These are phyloP conservation scores for Chascanopsetta lugubris DNA, from an alignment of 2,113 vertebrate species.

Conservation along the genomic window DNA sequence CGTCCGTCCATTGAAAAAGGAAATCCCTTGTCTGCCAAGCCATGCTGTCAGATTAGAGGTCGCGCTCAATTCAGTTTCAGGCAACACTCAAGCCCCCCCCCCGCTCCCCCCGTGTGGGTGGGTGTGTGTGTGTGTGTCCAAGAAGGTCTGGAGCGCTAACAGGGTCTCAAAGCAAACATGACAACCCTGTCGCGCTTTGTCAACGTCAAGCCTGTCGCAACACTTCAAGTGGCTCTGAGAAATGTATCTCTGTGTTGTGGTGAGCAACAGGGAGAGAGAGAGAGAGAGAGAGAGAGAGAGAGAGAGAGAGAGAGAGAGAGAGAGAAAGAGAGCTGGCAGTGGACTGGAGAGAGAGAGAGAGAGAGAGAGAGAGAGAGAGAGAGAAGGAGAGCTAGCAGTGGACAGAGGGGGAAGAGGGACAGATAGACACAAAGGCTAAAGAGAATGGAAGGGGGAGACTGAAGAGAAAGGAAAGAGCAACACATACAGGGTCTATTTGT, in stretches of 20 bases:
- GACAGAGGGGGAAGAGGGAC: not conserved
- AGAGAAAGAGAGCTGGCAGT: conserved; percentile 6
- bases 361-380: not conserved
- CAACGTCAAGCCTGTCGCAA: conserved; percentile 81
- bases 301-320: conserved; percentile 1
- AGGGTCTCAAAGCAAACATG: conserved; percentile 87
- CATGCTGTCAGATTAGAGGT: conserved; percentile 86
- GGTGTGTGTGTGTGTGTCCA: conserved; percentile 26
- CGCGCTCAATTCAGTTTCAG: conserved; percentile 85
- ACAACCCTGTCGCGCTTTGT: conserved; percentile 87
- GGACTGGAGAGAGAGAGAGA: not conserved
- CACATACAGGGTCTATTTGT: not conserved
- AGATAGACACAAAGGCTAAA: not conserved
- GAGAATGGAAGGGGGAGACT: no score
- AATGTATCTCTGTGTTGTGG: conserved; percentile 79
- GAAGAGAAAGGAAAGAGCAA: not conserved
- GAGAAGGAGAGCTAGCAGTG: not conserved
- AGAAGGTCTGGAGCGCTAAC: conserved; percentile 77
- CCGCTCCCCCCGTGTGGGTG: no score
- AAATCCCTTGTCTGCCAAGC: conserved; percentile 74
- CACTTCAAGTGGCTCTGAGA: conserved; percentile 83
- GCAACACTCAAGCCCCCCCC: no score
- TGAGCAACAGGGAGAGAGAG: conserved; percentile 57
- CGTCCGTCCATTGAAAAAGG: conserved; percentile 71
- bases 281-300: not conserved